These are phyloP conservation scores for Bufotes viridis DNA, from an alignment of 2,797 vertebrate genomes.

Conservation along the genomic window DNA sequence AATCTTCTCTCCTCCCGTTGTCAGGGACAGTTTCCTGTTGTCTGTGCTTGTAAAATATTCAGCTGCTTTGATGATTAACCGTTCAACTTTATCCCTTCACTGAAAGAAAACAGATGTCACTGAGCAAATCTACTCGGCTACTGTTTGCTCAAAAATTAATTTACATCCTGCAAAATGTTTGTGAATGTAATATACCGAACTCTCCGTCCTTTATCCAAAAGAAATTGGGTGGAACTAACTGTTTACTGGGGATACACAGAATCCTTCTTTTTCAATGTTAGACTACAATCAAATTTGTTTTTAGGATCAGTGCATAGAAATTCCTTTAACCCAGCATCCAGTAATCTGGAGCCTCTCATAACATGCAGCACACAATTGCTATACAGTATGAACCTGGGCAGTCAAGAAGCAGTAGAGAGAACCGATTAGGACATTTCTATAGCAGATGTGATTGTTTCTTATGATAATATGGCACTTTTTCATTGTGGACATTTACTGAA, in stretches of 20 bases:
- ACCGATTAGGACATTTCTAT: too few species aligned
- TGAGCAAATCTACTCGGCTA: constrained; percentile 12
- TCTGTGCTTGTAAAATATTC: constrained; percentile 20
- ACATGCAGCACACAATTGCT: too few species aligned
- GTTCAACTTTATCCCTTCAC: constrained; percentile 8
- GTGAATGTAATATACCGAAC: background rate
- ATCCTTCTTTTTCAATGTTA: background rate
- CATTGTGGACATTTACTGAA: too few species aligned
- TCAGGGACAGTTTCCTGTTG: background rate
- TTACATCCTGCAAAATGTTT: constrained; percentile 1
- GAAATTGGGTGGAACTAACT: background rate
- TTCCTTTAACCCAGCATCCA: too few species aligned
- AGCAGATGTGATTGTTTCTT: too few species aligned
- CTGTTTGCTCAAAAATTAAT: constrained; percentile 17
- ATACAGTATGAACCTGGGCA: too few species aligned
- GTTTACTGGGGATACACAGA: background rate
- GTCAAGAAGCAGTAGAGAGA: too few species aligned
- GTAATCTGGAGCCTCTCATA: too few species aligned
- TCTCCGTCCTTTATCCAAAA: background rate
- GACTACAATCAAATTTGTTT: background rate
- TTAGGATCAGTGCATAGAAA: too few species aligned
- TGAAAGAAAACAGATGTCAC: constrained; percentile 34
- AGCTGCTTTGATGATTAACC: constrained; percentile 22
- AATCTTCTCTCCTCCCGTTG: background rate
- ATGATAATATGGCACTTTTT: too few species aligned